phyloP scores from a whole-genome alignment of 1,140 invertebrate species.

The Coptotermes formosanus region DNA sequence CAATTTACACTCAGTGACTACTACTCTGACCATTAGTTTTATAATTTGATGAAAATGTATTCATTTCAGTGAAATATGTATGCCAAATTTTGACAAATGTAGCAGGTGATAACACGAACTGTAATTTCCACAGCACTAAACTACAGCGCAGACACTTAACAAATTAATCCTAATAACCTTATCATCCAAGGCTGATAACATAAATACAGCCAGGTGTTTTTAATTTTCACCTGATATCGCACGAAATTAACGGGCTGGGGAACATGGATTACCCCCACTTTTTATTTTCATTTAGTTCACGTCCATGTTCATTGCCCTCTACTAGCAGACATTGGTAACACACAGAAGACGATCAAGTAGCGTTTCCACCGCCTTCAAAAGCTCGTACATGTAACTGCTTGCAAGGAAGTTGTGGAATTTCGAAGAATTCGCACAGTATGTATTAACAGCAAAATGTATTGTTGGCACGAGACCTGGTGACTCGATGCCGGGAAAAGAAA shows the following conservation, averaged over 20 bases:
- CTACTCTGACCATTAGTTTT: background rate
- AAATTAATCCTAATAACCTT: background rate
- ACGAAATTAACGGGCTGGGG: background rate
- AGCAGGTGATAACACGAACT: background rate
- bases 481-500: too few relatives aligned
- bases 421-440: too few relatives aligned
- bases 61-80: background rate
- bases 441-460: too few relatives aligned
- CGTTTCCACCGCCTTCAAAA: background rate
- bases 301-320: background rate
- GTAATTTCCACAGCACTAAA: background rate
- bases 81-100: background rate
- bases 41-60: background rate
- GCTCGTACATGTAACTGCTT: too few relatives aligned
- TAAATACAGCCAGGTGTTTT: background rate
- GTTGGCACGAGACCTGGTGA: too few relatives aligned
- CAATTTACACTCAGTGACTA: background rate
- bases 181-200: background rate
- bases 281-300: background rate
- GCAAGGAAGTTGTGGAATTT: too few relatives aligned
- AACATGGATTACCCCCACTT: background rate
- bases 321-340: background rate
- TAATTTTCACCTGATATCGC: background rate
- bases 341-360: background rate
- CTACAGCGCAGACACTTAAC: background rate